Percentiles rank a stretch among this genome's conserved stretches.
Evolutionary conservation across 2,113 vertebrate species (phyloP).

Genomic region (Podilymbus podiceps): DNA sequence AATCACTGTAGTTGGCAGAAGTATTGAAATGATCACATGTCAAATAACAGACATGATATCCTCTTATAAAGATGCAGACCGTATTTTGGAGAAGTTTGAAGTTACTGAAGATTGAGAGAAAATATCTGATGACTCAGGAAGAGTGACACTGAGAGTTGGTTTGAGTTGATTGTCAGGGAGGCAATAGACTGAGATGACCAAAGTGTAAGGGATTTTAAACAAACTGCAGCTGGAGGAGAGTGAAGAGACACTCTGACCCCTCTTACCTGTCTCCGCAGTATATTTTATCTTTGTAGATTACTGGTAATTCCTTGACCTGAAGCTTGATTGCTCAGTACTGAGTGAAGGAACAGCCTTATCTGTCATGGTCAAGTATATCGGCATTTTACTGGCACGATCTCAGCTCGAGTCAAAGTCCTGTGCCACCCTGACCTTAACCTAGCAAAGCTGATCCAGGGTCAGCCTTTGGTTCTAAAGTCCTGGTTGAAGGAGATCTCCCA

Average conservation of each 20-base stretch:
- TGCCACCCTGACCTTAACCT: neutral
- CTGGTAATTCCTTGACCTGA: neutral
- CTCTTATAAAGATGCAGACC: neutral
- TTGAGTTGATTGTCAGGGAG: neutral
- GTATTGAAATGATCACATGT: neutral
- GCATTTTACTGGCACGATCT: neutral
- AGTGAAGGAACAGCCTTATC: neutral
- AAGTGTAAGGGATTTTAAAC: neutral
- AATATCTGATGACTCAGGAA: neutral
- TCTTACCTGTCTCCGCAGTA: neutral
- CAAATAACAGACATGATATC: neutral
- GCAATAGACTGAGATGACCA: neutral
- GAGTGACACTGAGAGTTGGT: neutral
- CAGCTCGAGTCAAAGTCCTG: constrained; percentile 29
- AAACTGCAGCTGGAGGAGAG: neutral
- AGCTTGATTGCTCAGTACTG: neutral
- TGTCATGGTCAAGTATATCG: neutral
- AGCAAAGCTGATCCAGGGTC: neutral
- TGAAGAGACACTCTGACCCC: neutral
- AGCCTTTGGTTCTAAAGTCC: neutral
- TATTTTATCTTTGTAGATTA: neutral
- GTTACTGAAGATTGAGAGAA: neutral
- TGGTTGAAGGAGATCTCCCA: neutral
- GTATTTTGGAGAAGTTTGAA: neutral
- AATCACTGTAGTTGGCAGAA: neutral